Base-by-base conservation (phyloP, 2,888 invertebrate species). In the Chaetoderma sp. region DNA sequence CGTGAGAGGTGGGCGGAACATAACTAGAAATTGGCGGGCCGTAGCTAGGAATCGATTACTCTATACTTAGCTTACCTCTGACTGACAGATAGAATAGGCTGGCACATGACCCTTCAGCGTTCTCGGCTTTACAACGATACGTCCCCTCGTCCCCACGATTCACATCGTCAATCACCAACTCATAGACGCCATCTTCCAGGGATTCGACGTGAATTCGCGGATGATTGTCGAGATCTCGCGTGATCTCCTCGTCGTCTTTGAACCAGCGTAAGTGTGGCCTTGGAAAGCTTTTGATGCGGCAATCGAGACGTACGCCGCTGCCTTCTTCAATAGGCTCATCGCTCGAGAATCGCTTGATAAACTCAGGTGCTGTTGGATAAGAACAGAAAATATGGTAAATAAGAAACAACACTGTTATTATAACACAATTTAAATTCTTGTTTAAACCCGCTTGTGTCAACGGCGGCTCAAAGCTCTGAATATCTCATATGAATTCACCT, bases 71-170 rank as follows among this genome's bases (percentile, higher is more conserved):
- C 62, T 62, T 18, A 80, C 81, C 75, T 77, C 78, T 78, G 25
- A 79, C 77, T 33, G 76, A 71, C 56, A 81, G 68, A 72, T 76
- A 81, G 68, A 80, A 74, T 55, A 68, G 73, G 62, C 76, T 78
- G 44, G 78, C 74, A 39, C 77, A 72, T 66, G 75, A 73, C 64
- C 81, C 80, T 69, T 81, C 81, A 60, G 65, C 62, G 67, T 81
- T 81, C 59, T 78, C 77, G 8, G 79, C 79, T 32, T 72, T 66
- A 55, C 78, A 75, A 59, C 74, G 72, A 67, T 80, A 80, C 6
- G 76, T 73, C 6, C 79, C 81, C 63, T 78, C 80, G 68, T 81
- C 81, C 8, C 76, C 76, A 52, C 77, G 77, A 61, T 73, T 77
- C 32, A 79, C 74, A 23, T 74, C 72, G 44, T 70, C 60, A n/a